Evolutionary conservation across 2,888 invertebrate species (phyloP), one percentile per base, ranked within the genome.

Genomic region (Loripinus fragilis): DNA sequence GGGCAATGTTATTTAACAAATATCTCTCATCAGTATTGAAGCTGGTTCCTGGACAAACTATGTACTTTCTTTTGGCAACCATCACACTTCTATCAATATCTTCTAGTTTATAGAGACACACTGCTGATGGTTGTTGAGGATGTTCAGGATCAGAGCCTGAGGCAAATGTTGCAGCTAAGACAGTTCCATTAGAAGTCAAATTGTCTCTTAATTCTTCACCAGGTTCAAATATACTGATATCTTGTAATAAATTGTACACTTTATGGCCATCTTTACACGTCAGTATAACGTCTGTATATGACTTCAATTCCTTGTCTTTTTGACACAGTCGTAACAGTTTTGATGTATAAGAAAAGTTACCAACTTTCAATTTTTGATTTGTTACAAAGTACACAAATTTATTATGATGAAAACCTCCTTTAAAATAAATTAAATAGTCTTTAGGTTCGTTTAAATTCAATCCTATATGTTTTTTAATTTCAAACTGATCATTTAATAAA

Each of bases 361-460:
- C 33, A 33, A 5, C 60, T 7, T 60, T 33, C 8, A 60, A 33
- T 33, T 60, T 60, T 60, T 60, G 60, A 60, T 30, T 60, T 60
- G 60, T 60, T 1, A 60, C 12, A 33, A 60, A 60, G 17, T 60
- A 60, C 10, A 60, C n/a, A 60, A 60, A 60, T 30, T 20, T 20
- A 60, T 60, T 33, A 2, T 15, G 15, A 10, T 60, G n/a, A 33
- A 60, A 60, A 1, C 33, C 60, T 33, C 17, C 12, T 60, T 60
- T 60, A 60, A 60, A 60, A 33, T 60, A 60, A 7, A 60, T 33
- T 17, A 60, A 5, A 60, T 60, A 60, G 52, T 52, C 52, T 30
- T 60, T 33, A 33, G 12, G 2, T 33, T 33, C 10, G 3, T 33
- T 33, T 17, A 60, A 20, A 17, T 30, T 20, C 17, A 60, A 33